Percentiles rank a stretch among this genome's conserved stretches.
Evolutionary conservation across 2,888 invertebrate genomes (phyloP).

Genomic region (Iphiclides podalirius): DNA sequence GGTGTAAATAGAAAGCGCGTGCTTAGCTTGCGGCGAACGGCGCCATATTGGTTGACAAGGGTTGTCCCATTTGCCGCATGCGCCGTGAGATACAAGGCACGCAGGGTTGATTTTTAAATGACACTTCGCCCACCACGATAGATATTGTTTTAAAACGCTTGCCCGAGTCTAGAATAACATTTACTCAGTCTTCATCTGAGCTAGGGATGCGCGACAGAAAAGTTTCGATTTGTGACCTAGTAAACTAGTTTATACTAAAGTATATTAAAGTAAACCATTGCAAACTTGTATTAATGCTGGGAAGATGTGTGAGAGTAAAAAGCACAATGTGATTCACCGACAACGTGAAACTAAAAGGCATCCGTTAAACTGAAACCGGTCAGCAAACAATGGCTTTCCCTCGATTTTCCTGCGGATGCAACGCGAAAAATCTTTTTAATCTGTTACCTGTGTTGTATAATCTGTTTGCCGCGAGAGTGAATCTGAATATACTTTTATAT

Average conservation of each 20-base stretch:
- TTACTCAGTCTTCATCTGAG: not conserved
- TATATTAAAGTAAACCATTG: too few relatives aligned
- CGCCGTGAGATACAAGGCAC: conserved; percentile 46
- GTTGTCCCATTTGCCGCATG: conserved; percentile 61
- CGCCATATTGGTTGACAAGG: conserved; percentile 75
- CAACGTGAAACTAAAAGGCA: conserved; percentile 3
- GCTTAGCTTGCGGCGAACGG: conserved; percentile 65
- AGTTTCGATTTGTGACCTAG: too few relatives aligned
- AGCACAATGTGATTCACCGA: too few relatives aligned
- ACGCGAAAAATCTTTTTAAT: not conserved
- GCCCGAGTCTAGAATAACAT: conserved; percentile 26
- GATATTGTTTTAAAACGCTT: conserved; percentile 33
- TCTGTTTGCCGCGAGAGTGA: not conserved
- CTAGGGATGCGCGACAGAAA: too few relatives aligned
- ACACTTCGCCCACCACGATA: conserved; percentile 36
- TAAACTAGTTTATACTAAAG: too few relatives aligned
- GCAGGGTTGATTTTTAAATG: conserved; percentile 47
- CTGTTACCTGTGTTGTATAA: not conserved
- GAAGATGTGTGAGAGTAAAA: too few relatives aligned
- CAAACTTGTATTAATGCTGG: too few relatives aligned
- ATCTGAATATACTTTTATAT: not conserved
- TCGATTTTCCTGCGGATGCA: not conserved
- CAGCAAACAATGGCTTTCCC: conserved; percentile 6
- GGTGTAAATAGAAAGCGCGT: conserved; percentile 64
- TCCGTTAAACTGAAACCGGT: conserved; percentile 1